These are phyloP conservation scores for Drosophila teissieri DNA, from an alignment of 1,140 invertebrate species.

Conservation along the genomic window DNA sequence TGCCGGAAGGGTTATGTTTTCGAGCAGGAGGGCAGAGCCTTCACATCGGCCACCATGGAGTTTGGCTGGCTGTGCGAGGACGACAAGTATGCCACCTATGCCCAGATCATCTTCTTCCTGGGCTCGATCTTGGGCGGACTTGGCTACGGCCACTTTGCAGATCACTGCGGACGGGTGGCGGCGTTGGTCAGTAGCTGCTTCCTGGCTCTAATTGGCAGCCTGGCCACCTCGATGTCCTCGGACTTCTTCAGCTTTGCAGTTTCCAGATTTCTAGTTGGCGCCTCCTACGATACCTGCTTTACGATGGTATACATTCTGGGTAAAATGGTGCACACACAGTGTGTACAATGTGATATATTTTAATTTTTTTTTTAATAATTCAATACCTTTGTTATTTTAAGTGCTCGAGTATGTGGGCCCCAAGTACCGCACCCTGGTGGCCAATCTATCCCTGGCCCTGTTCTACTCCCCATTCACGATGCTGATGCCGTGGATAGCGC, in stretches of 20 bases:
- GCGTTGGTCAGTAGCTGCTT: slow-evolving; percentile 91
- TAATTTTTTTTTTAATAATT: no score
- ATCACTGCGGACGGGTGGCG: slow-evolving; percentile 91
- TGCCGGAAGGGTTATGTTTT: slow-evolving; percentile 90
- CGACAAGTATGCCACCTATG: slow-evolving; percentile 88
- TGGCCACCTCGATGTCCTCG: slow-evolving; percentile 88
- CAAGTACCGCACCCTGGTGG: slow-evolving; percentile 93
- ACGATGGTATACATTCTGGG: slow-evolving; percentile 96
- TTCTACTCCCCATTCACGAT: slow-evolving; percentile 92
- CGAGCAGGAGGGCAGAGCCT: slow-evolving; percentile 88
- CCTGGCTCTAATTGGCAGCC: slow-evolving; percentile 89
- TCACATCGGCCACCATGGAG: slow-evolving; percentile 90
- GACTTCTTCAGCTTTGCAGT: slow-evolving; percentile 89
- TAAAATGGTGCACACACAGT: slow-evolving; percentile 83
- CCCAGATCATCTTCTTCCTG: slow-evolving; percentile 92
- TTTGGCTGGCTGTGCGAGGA: slow-evolving; percentile 93
- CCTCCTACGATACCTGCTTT: slow-evolving; percentile 94
- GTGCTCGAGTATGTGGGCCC: slow-evolving; percentile 94
- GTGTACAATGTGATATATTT: no score
- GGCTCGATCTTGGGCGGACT: slow-evolving; percentile 93
- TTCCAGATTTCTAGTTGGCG: slow-evolving; percentile 91
- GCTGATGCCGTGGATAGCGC: slow-evolving; percentile 91
- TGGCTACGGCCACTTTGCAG: slow-evolving; percentile 92
- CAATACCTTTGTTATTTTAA: slow-evolving; percentile 76
- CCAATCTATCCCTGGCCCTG: slow-evolving; percentile 93